Evolutionary conservation across 2,797 vertebrate species (phyloP), one percentile per base, ranked within the genome.

Genomic region (Garrulus glandarius): DNA sequence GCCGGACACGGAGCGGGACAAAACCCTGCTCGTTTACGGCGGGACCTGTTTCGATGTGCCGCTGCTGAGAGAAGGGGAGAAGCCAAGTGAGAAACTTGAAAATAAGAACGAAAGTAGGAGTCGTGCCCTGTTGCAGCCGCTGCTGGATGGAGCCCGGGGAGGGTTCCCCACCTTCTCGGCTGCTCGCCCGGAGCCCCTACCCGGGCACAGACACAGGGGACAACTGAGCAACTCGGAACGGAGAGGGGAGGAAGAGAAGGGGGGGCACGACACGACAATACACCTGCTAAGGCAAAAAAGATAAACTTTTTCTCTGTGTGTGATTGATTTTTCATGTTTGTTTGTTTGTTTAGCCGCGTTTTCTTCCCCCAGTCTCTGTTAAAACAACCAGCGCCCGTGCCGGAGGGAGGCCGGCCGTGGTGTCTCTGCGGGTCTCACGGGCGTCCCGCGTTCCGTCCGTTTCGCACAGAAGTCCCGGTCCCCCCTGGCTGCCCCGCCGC

Each of bases 401-500:
- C 15, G 18, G 29, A 43, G 34, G 23, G 21, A 55, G 55, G 55
- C 15, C 36, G 19, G 19, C 27, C 15, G 21, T 19, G 29, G 15
- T 22, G 64, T 46, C 50, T 29, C 21, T 17, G 39, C 5, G 12
- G 20, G 29, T 92, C 30, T 13, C 82, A 5, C 15, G 9, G 21
- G 12, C 2, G 5, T 39, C 34, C 23, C 60, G 5, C 9, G 20
- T 15, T 46, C 74, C 2, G 4, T n/a, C 20, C 27, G 2, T 20
- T 41, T 24, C 1, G 21, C 32, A 53, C 16, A 32, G 34, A 6
- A 41, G 6, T 4, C 4, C 21, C 13, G 5, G 11, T 41, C 5
- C n/a, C 6, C 5, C 3, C 3, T 9, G 27, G 3, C 6, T 2
- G 65, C 9, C 26, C 30, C 2, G n/a, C 14, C 8, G 36, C 47